phyloP scores from a whole-genome alignment of 2,113 vertebrate genomes.

The Zosterops japonicus region DNA sequence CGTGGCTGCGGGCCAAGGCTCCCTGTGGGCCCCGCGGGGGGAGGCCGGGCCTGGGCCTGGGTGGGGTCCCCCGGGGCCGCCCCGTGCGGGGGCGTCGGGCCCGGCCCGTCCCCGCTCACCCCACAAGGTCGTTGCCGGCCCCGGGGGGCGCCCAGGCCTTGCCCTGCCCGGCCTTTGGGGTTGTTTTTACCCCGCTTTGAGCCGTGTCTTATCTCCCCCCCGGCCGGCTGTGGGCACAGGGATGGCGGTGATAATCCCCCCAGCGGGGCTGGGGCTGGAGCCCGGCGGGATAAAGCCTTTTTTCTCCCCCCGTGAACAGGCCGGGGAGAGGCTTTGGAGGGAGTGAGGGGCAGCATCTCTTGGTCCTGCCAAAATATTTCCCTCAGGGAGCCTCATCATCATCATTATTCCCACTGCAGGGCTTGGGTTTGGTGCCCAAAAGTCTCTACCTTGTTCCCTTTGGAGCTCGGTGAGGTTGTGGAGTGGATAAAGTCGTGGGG shows the following conservation, averaged over 20 bases:
- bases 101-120: background rate
- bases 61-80: background rate
- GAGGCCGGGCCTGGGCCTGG: too few species aligned
- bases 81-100: background rate
- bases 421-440: background rate
- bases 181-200: background rate
- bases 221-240: background rate
- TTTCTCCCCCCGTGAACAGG: background rate
- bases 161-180: background rate
- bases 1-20: too few species aligned
- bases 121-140: background rate
- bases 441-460: background rate
- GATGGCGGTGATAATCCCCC: background rate
- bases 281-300: background rate
- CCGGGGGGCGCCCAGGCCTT: background rate
- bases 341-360: background rate
- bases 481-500: background rate
- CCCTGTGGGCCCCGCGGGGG: too few species aligned
- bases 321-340: background rate
- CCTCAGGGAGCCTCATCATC: background rate
- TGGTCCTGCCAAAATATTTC: background rate
- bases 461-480: background rate
- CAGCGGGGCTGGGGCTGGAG: background rate
- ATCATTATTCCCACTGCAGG: accelerated
- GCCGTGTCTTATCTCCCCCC: background rate